These are phyloP conservation scores for Rhincodon typus DNA, from an alignment of 2,797 vertebrate genomes.

Conservation along the genomic window DNA sequence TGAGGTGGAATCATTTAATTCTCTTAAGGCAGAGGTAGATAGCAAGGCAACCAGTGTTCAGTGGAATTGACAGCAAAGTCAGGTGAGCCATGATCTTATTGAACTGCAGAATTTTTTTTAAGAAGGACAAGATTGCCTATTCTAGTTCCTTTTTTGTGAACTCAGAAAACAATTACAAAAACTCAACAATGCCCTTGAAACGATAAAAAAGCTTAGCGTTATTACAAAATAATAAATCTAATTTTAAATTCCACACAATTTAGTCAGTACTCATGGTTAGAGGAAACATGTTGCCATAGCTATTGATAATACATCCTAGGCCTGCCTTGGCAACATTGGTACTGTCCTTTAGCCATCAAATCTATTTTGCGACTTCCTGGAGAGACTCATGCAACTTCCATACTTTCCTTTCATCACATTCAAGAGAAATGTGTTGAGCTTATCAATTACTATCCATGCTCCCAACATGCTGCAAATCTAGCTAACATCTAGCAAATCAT, in stretches of 20 bases:
- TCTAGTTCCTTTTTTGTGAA: neutral
- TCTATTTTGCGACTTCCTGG: neutral
- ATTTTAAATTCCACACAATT: neutral
- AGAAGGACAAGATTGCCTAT: no score
- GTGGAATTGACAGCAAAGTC: no score
- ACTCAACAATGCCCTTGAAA: neutral
- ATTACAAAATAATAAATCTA: neutral
- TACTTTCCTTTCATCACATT: neutral
- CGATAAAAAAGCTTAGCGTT: no score
- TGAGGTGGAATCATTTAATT: no score
- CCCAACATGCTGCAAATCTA: neutral
- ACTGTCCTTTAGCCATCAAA: neutral
- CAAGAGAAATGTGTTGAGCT: neutral
- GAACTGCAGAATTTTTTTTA: no score
- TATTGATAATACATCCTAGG: neutral
- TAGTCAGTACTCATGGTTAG: neutral
- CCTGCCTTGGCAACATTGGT: neutral
- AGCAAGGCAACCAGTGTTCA: no score
- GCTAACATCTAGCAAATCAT: neutral
- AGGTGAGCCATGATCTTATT: no score
- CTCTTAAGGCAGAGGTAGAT: no score
- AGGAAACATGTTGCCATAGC: neutral
- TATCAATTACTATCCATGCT: neutral
- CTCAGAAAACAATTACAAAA: neutral
- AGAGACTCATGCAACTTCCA: neutral